These are phyloP conservation scores for Mythimna lalbum DNA, from an alignment of 2,888 invertebrate genomes.

Conservation along the genomic window DNA sequence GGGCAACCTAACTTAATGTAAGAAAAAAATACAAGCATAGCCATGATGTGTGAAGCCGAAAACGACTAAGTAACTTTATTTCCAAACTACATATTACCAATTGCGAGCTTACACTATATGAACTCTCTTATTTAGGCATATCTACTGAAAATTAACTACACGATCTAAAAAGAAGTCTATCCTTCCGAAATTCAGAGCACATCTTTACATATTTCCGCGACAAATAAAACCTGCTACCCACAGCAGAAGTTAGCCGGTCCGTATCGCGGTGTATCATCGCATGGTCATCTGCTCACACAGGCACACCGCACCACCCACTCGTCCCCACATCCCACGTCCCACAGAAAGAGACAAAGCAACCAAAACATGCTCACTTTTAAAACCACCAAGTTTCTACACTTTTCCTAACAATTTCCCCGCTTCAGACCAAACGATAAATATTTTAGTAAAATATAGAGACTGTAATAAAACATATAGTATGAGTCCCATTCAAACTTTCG, in stretches of 20 bases:
- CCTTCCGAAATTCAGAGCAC: not conserved
- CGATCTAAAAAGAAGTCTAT: too few species aligned
- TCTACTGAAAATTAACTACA: not conserved
- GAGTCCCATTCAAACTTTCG: slow-evolving; percentile 66
- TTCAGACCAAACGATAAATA: slow-evolving; percentile 59
- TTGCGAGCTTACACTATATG: not conserved
- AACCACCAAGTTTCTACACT: slow-evolving; percentile 51
- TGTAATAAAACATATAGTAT: slow-evolving; percentile 61
- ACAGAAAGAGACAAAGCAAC: slow-evolving; percentile 37
- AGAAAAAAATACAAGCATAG: slow-evolving; percentile 13
- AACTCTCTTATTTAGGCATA: not conserved
- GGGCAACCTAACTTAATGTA: slow-evolving; percentile 17
- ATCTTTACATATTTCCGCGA: not conserved
- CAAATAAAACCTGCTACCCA: slow-evolving; percentile 14
- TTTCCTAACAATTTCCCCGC: slow-evolving; percentile 61
- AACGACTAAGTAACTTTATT: not conserved
- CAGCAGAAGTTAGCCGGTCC: slow-evolving; percentile 13
- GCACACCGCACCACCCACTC: not conserved
- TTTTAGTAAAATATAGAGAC: slow-evolving; percentile 57
- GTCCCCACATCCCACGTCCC: not conserved
- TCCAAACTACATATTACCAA: not conserved
- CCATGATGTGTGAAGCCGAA: slow-evolving; percentile 29
- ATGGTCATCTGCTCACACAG: slow-evolving; percentile 3
- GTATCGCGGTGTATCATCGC: slow-evolving; percentile 29
- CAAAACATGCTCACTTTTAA: slow-evolving; percentile 43